Percentiles rank a stretch among this genome's conserved stretches.
phyloP scores from a whole-genome alignment of 2,888 invertebrate genomes.

The Punctoribates punctum region DNA sequence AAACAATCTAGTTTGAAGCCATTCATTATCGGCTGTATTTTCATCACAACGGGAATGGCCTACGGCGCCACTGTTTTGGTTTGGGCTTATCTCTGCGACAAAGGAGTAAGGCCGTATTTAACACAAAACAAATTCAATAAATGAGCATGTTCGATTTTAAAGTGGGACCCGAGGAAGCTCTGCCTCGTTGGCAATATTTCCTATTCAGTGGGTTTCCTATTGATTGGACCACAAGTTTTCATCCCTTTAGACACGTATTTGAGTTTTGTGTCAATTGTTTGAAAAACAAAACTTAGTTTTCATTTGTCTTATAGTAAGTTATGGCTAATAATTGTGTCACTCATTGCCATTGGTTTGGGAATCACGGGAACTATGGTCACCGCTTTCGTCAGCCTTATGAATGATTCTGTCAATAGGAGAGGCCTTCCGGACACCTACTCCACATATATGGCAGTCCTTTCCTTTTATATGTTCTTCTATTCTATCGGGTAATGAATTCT shows the following conservation, averaged over 20 bases:
- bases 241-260: slow-evolving; percentile 60
- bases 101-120: slow-evolving; percentile 54
- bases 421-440: slow-evolving; percentile 63
- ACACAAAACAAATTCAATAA: no score
- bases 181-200: slow-evolving; percentile 51
- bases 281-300: no score
- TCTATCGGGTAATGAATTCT: no score
- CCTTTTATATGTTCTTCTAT: no score
- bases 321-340: slow-evolving; percentile 55
- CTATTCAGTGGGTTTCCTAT: slow-evolving; percentile 62
- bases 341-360: slow-evolving; percentile 77
- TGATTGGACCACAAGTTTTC: slow-evolving; percentile 77
- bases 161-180: slow-evolving; percentile 44
- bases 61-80: slow-evolving; percentile 73
- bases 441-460: no score
- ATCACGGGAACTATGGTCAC: slow-evolving; percentile 79
- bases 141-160: no score
- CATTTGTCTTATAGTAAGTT: slow-evolving; percentile 54
- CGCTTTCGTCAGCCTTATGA: slow-evolving; percentile 76
- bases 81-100: slow-evolving; percentile 78
- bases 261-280: slow-evolving; percentile 47
- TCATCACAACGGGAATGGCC: slow-evolving; percentile 74
- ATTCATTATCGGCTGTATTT: slow-evolving; percentile 70
- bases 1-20: slow-evolving; percentile 63
- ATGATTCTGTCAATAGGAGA: slow-evolving; percentile 64